These are phyloP conservation scores for Dicranocentrus wangi DNA, from an alignment of 2,888 invertebrate genomes.

Conservation along the genomic window DNA sequence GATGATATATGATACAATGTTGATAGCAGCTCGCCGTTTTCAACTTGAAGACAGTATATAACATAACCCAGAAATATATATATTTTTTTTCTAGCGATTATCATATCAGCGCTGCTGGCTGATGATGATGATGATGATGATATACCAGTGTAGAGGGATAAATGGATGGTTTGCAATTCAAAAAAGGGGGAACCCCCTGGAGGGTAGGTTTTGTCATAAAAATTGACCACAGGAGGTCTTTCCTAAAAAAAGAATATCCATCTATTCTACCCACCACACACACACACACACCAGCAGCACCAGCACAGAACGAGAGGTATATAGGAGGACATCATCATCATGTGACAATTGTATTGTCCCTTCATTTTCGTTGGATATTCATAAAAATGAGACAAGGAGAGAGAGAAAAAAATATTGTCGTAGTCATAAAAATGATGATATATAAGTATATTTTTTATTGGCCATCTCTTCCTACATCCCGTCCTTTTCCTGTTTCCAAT, in stretches of 20 bases:
- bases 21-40: no score
- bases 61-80: no score
- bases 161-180: constrained; percentile 64
- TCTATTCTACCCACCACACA: constrained; percentile 6
- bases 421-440: not conserved
- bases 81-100: no score
- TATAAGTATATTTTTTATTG: not conserved
- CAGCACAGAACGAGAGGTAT: constrained; percentile 1
- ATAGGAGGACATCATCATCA: constrained; percentile 31
- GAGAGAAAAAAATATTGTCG: no score
- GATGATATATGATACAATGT: no score
- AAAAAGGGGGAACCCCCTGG: constrained; percentile 71
- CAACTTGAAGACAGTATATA: no score
- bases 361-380: not conserved
- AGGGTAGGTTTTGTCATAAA: constrained; percentile 73
- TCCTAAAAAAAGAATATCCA: constrained; percentile 46
- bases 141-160: no score
- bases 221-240: constrained; percentile 72
- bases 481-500: no score
- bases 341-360: constrained; percentile 16
- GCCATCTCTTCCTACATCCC: not conserved
- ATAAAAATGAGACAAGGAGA: not conserved
- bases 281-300: constrained; percentile 24
- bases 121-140: constrained; percentile 37
- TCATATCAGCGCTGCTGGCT: no score